phyloP scores from a whole-genome alignment of 2,797 vertebrate genomes.

The Rhabdomys pumilio region DNA sequence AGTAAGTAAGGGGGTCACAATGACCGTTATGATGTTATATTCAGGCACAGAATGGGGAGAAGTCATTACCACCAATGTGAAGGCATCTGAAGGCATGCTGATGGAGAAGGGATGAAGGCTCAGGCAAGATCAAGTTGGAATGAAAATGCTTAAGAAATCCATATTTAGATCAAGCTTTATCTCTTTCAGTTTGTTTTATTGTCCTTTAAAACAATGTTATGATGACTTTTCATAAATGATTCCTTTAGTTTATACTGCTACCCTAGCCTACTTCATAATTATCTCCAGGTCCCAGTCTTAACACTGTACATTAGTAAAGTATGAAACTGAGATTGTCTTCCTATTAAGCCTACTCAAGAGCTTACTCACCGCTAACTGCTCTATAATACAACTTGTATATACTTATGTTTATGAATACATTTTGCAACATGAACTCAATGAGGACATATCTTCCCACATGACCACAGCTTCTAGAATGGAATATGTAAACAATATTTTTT shows the following conservation, averaged over 20 bases:
- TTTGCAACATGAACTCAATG: not conserved
- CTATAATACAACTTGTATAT: not conserved
- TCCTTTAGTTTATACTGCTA: not conserved
- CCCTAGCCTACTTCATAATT: not conserved
- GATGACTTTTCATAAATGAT: not conserved
- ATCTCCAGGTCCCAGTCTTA: not conserved
- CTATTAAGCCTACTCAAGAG: not conserved
- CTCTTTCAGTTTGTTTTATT: not conserved
- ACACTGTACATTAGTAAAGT: not conserved
- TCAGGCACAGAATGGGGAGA: not conserved
- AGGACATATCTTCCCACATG: not conserved
- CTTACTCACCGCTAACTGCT: not conserved
- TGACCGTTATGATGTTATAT: not conserved
- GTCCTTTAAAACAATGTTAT: conserved; percentile 2
- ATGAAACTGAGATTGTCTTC: conserved; percentile 29
- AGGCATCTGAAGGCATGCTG: not conserved
- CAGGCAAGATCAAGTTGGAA: not conserved
- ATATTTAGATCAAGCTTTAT: conserved; percentile 9
- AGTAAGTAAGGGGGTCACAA: not conserved
- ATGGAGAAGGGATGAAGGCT: not conserved
- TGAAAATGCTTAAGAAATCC: conserved; percentile 14
- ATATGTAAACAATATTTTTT: not conserved
- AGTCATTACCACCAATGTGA: not conserved
- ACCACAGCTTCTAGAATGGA: not conserved
- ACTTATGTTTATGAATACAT: not conserved